Percentiles rank a stretch among this genome's conserved stretches.
Evolutionary conservation across 2,797 vertebrate genomes (phyloP).

Genomic region (Natrix natrix): DNA sequence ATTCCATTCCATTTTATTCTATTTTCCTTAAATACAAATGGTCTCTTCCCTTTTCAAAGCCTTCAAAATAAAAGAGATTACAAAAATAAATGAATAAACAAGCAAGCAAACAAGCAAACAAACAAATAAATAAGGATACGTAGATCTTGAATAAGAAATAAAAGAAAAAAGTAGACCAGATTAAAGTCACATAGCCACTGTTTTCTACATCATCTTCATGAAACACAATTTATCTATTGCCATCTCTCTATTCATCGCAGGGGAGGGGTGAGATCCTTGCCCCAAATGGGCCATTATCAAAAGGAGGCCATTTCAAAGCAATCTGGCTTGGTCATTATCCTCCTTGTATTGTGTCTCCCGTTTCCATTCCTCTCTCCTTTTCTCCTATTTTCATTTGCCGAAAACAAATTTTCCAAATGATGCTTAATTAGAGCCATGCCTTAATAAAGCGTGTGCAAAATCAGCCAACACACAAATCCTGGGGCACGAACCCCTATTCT

Average conservation of each 20-base stretch:
- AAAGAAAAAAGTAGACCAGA: neutral
- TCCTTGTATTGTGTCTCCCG: slow-evolving; percentile 24
- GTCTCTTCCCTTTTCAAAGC: neutral
- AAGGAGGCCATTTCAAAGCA: slow-evolving; percentile 21
- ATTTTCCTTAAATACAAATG: neutral
- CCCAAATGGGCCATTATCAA: neutral
- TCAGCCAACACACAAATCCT: slow-evolving; percentile 33
- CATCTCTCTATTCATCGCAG: neutral
- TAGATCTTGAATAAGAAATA: neutral
- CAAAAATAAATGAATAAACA: neutral
- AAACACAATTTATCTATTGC: neutral
- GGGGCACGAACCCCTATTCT: slow-evolving; percentile 45
- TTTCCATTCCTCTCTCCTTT: slow-evolving; percentile 22
- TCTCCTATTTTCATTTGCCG: slow-evolving; percentile 4
- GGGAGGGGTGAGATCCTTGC: neutral
- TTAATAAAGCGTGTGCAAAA: slow-evolving; percentile 51
- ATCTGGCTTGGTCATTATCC: slow-evolving; percentile 42
- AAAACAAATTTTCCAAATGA: slow-evolving; percentile 48
- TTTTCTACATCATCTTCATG: neutral
- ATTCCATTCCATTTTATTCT: too few relatives aligned
- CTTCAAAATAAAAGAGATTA: neutral
- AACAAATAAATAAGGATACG: neutral
- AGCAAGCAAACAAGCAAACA: neutral
- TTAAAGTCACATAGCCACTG: neutral
- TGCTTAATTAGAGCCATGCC: slow-evolving; percentile 58